Evolutionary conservation across 2,113 vertebrate species (phyloP), one percentile per base, ranked within the genome.

Genomic region (Toxotes chatareus): DNA sequence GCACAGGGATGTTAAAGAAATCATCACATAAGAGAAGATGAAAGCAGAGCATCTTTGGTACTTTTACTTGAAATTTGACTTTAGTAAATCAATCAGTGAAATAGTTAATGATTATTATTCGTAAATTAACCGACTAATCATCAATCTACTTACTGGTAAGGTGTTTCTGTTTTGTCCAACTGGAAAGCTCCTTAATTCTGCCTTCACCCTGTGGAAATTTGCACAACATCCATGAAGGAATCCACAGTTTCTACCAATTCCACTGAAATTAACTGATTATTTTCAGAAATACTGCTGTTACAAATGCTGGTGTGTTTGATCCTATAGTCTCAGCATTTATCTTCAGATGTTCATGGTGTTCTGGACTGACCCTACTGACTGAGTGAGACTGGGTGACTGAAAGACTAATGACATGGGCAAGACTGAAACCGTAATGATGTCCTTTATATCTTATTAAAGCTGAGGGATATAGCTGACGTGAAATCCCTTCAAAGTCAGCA

Each of bases 281-380:
- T 16, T 46, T 51, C 10, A 36, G 11, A 55, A 31, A 49, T 68
- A 44, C 17, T 47, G 61, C 34, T 38, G 4, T 74, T 63, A 13
- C 62, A 44, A 60, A 76, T 27, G 40, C 16, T 44, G 38, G 8
- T 40, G 7, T 7, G 9, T 8, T 40, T 40, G 38, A 40, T 40
- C 3, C 0, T 8, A 3, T 19, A 57, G 55, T 57, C 38, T 57
- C 17, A 36, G n/a, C 6, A 34, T 40, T 10, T 57, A 32, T n/a
- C 34, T 38, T 21, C 63, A 78, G 40, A 83, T 64, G 55, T 72
- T 27, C 1, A 12, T 47, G 56, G 49, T 73, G 23, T 59, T 71
- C n/a, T 21, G 1, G 8, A 32, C 12, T 51, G 19, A 70, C 36
- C 10, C 16, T 23, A 4, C 57, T 27, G 44, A 23, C 59, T 49